Evolutionary conservation across 2,113 vertebrate species (phyloP), one percentile per base, ranked within the genome.

Genomic region (Eptatretus burgeri): DNA sequence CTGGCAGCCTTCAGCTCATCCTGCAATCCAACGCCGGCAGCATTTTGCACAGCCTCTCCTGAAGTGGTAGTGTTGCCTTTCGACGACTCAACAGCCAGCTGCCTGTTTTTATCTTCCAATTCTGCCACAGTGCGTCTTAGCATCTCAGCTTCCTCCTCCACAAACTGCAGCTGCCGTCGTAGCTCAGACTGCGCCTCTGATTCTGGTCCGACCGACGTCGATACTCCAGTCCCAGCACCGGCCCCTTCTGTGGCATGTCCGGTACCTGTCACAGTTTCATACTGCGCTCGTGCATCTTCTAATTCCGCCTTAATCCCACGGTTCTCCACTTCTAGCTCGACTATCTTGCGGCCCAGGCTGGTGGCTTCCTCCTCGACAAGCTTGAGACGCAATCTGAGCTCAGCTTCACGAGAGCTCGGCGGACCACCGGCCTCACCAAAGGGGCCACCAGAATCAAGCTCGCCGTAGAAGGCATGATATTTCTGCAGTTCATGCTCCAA

Each of bases 311-410:
- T 81, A 72, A 98, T 78, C 62, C 87, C 88, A 27, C 91, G 79
- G 70, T 94, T 98, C 74, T 98, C 91, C 68, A 98, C 85, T 65
- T 98, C 91, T 68, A 98, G 75, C 72, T 98, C 91, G 67, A 98
- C 89, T 1, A 95, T 87, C 76, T 98, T 98, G 2, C 91, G 75
- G 41, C 91, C 88, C 65, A 98, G 69, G 69, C 94, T 95, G 76
- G 86, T 94, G 16, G 91, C 91, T 71, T 98, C 91, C 66, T 96
- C 91, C 66, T 98, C 91, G 52, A 98, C 89, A 70, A 98, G 71
- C 72, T 85, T 87, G 64, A 96, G 80, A 5, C 89, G 77, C 64
- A 98, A 72, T n/a, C 87, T 83, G 16, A 98, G 74, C 73, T 98
- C 91, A 0, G 87, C 89, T 71, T 98, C 89, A n/a, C 91, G 76